Base-by-base conservation (phyloP, 2,797 vertebrate species). In the Pseudomugil gertrudae region DNA sequence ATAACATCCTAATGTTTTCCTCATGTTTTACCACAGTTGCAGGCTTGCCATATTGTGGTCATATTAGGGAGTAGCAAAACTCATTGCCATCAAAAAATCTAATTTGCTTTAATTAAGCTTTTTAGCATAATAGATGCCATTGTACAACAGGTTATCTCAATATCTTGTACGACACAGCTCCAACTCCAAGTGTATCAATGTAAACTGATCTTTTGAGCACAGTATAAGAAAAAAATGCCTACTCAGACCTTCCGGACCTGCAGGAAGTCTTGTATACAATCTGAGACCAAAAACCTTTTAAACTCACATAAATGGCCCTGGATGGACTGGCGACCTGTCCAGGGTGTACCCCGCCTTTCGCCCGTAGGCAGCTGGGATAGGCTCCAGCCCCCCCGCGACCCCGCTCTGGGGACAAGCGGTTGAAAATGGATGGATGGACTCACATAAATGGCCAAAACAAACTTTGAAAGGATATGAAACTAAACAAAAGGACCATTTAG, bases 1-100 rank as follows among this genome's bases (percentile, higher is more conserved):
- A 74, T 75, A 45, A 51, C 32, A 61, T 75, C 63, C 21, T 74
- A 77, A 80, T 86, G 70, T 69, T 24, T 55, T 4, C 32, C 30
- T 71, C 15, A 50, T 59, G 30, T 33, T 58, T 13, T 38, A 33
- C 40, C 4, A 4, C 27, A 11, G 40, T 13, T 30, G 53, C 56
- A 57, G 30, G 21, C 15, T 32, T 57, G 33, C 36, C 36, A 57
- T 56, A 23, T 69, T 27, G 23, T 43, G 27, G 23, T 43, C n/a
- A 55, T n/a, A n/a, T n/a, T n/a, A n/a, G n/a, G n/a, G n/a, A n/a
- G n/a, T n/a, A 52, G 26, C 38, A 24, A 63, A 47, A n/a, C 35
- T 24, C 35, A 45, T 32, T 33, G 17, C 19, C 45, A 53, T 21
- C 17, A 19, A 27, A 15, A 51, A 60, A 2, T 43, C 9, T 15